These are phyloP conservation scores for Pararge aegeria DNA, from an alignment of 1,140 invertebrate genomes.

Conservation along the genomic window DNA sequence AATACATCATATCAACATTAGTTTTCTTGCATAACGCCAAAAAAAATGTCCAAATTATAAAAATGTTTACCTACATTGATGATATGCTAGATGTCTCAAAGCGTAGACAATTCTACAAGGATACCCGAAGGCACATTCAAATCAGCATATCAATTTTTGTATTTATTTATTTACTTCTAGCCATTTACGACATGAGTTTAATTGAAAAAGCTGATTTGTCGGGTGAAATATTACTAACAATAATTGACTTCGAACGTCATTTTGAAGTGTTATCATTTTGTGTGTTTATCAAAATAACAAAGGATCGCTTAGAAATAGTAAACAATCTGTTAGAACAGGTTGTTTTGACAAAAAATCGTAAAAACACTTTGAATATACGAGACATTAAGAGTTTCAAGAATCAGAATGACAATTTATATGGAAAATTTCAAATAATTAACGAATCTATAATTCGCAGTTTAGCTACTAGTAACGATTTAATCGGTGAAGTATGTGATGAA, in stretches of 20 bases:
- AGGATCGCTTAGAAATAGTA: constrained; percentile 38
- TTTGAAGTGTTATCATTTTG: constrained; percentile 46
- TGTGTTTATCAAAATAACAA: constrained; percentile 40
- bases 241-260: constrained; percentile 44
- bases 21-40: constrained; percentile 29
- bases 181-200: not conserved
- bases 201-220: not conserved
- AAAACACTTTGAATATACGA: not conserved
- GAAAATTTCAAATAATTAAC: not conserved
- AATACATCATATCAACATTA: constrained; percentile 37
- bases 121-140: constrained; percentile 27
- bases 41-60: constrained; percentile 38
- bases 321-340: constrained; percentile 39
- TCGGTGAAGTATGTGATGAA: not conserved
- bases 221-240: constrained; percentile 25
- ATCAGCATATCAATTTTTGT: constrained; percentile 18
- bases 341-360: constrained; percentile 1
- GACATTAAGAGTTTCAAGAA: not conserved
- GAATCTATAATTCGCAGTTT: constrained; percentile 33
- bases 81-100: constrained; percentile 32
- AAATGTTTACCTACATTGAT: constrained; percentile 39
- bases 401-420: not conserved
- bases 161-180: constrained; percentile 12
- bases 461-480: not conserved
- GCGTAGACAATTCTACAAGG: constrained; percentile 38